These are phyloP conservation scores for Dasyornis broadbenti DNA, from an alignment of 2,113 vertebrate genomes.

Conservation along the genomic window DNA sequence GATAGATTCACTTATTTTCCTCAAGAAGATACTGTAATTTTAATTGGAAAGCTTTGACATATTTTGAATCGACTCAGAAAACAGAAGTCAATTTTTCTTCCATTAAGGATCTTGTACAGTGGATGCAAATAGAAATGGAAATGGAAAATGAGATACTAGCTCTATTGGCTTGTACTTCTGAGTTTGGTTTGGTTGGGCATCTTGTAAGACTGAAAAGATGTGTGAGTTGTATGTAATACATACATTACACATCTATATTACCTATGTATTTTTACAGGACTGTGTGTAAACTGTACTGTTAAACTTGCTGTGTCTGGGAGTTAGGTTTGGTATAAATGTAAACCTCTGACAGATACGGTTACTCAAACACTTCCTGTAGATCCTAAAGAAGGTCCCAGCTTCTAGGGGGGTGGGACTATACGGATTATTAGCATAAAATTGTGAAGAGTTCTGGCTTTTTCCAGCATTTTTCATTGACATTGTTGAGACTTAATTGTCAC, in stretches of 20 bases:
- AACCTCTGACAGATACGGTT: neutral
- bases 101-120: neutral
- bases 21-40: conserved; percentile 26
- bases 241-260: neutral
- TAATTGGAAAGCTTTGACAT: conserved; percentile 41
- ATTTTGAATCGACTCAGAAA: neutral
- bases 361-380: neutral
- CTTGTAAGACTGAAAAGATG: neutral
- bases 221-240: neutral
- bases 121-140: conserved; percentile 5
- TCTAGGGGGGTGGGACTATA: neutral
- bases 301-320: neutral
- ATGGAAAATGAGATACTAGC: neutral
- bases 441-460: neutral
- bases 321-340: neutral
- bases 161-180: neutral
- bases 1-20: conserved; percentile 17
- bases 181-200: neutral
- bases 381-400: neutral
- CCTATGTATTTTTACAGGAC: neutral
- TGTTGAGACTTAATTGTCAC: neutral
- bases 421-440: neutral
- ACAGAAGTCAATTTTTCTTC: conserved; percentile 15
- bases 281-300: neutral
- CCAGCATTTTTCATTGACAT: neutral